phyloP scores from a whole-genome alignment of 2,888 invertebrate genomes.

The Candidula unifasciata region DNA sequence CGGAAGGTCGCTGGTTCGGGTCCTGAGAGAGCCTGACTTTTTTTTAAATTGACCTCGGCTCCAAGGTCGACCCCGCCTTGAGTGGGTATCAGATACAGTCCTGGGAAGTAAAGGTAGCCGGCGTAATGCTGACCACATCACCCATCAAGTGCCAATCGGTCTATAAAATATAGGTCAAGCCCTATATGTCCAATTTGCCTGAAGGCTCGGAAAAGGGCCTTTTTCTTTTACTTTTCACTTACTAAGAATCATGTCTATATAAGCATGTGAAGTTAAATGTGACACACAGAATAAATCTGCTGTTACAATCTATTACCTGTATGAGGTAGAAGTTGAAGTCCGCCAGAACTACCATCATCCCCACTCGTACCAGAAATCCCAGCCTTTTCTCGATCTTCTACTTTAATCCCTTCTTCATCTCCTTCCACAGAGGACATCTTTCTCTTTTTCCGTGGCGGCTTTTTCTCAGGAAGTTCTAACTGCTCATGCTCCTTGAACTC shows the following conservation, averaged over 20 bases:
- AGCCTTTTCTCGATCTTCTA: conserved; percentile 42
- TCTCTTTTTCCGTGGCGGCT: conserved; percentile 46
- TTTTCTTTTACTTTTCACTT: not conserved
- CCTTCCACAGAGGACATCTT: conserved; percentile 28
- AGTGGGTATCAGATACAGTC: too few species aligned
- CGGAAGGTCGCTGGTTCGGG: too few species aligned
- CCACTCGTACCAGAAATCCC: not conserved
- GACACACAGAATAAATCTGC: not conserved
- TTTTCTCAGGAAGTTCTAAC: conserved; percentile 36
- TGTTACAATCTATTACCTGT: conserved; percentile 42
- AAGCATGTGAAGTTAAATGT: not conserved
- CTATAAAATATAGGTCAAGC: too few species aligned
- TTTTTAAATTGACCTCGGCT: too few species aligned
- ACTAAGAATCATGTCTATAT: too few species aligned
- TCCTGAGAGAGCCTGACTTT: too few species aligned
- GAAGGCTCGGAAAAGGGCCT: too few species aligned
- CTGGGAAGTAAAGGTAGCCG: too few species aligned
- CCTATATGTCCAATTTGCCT: too few species aligned
- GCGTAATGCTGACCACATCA: too few species aligned
- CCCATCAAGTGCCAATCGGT: too few species aligned
- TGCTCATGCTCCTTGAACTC: conserved; percentile 41
- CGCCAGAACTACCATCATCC: conserved; percentile 38
- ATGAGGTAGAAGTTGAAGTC: conserved; percentile 50
- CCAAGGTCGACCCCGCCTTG: too few species aligned
- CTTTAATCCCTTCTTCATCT: conserved; percentile 34